phyloP scores from a whole-genome alignment of 2,888 invertebrate genomes.

The Megamerina dolium region DNA sequence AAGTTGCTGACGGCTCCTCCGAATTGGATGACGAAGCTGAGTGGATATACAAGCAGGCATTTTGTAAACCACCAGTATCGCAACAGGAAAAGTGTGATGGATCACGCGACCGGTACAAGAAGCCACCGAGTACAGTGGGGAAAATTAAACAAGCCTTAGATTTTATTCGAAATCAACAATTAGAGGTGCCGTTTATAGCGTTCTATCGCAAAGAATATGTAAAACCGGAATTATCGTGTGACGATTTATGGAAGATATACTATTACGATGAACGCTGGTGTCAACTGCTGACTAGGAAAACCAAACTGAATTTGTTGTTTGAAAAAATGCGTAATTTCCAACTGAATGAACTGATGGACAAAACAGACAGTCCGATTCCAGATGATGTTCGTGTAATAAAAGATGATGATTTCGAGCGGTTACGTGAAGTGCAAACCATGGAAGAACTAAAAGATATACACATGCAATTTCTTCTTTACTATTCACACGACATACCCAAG shows the following conservation, averaged over 20 bases:
- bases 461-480: conserved; percentile 88
- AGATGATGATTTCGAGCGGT: conserved; percentile 77
- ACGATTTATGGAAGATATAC: conserved; percentile 97
- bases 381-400: conserved; percentile 75
- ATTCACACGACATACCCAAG: conserved; percentile 73
- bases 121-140: conserved; percentile 66
- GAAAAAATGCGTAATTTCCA: conserved; percentile 92
- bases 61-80: conserved; percentile 76
- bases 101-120: conserved; percentile 51
- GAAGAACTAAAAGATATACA: conserved; percentile 93
- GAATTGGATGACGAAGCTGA: conserved; percentile 93
- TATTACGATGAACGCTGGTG: conserved; percentile 94
- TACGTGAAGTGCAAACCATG: conserved; percentile 70
- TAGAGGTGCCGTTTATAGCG: conserved; percentile 97
- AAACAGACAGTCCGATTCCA: conserved; percentile 77
- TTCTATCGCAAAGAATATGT: conserved; percentile 98
- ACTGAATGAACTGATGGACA: conserved; percentile 70
- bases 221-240: conserved; percentile 86
- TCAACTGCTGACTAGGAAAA: conserved; percentile 77
- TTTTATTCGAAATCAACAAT: conserved; percentile 90
- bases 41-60: conserved; percentile 96
- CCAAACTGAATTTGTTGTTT: conserved; percentile 72
- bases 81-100: conserved; percentile 55
- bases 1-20: conserved; percentile 73
- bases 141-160: conserved; percentile 92